Evolutionary conservation across 2,797 vertebrate genomes (phyloP).

Genomic region (Heteromormyrus szaboi): DNA sequence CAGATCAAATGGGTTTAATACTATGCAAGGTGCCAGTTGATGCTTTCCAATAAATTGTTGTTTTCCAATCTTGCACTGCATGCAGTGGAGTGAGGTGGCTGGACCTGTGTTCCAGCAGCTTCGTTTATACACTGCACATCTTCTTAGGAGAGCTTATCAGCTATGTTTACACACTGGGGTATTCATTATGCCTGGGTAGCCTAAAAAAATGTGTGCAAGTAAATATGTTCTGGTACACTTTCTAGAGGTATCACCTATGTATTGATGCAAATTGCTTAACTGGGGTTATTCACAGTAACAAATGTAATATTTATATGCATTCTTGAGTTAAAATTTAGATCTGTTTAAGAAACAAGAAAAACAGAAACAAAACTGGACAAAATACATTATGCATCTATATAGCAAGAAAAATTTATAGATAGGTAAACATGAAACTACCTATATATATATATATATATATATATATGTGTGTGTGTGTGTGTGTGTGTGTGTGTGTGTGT

Average conservation of each 20-base stretch:
- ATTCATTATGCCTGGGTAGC: not conserved
- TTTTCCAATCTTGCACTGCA: constrained; percentile 40
- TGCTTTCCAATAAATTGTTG: constrained; percentile 52
- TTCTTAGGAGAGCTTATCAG: not conserved
- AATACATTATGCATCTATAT: not conserved
- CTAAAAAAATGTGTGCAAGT: not conserved
- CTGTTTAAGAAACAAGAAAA: not conserved
- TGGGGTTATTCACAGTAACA: not conserved
- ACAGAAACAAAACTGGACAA: not conserved
- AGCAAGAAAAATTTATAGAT: not conserved
- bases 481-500: not conserved
- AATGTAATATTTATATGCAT: not conserved
- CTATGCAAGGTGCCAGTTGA: constrained; percentile 46
- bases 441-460: not conserved
- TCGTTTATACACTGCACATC: not conserved
- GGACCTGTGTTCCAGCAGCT: not conserved
- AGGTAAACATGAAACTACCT: not conserved
- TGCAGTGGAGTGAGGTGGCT: constrained; percentile 11
- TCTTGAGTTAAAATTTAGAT: not conserved
- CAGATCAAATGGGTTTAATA: constrained; percentile 49
- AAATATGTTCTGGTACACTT: not conserved
- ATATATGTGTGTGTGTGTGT: not conserved
- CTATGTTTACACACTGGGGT: not conserved
- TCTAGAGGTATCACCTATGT: not conserved
- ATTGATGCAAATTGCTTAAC: not conserved